Evolutionary conservation across 2,888 invertebrate species (phyloP).

Genomic region (Harpalus rufipes): DNA sequence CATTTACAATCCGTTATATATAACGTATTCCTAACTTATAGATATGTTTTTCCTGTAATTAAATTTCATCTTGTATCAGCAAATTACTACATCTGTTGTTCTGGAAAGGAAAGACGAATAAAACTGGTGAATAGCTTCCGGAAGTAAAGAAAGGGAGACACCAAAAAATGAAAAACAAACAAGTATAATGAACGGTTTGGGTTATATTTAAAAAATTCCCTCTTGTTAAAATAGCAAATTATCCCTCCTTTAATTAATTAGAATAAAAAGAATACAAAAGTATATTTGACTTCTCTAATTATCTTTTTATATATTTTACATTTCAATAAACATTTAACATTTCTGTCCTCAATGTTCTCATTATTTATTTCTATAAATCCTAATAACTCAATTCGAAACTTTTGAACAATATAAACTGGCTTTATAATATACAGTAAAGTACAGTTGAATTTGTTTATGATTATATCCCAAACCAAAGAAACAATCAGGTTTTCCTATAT

Average conservation of each 20-base stretch:
- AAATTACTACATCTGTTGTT: neutral
- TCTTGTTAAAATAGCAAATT: slow-evolving; percentile 45
- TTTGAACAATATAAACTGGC: too few relatives aligned
- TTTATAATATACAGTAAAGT: too few relatives aligned
- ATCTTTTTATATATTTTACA: neutral
- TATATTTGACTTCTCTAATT: neutral
- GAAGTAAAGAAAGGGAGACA: slow-evolving; percentile 24
- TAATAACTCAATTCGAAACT: too few relatives aligned
- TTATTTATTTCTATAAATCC: too few relatives aligned
- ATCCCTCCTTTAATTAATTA: slow-evolving; percentile 28
- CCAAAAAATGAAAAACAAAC: slow-evolving; percentile 42
- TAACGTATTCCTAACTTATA: neutral
- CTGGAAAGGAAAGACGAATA: neutral
- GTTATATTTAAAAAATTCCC: slow-evolving; percentile 28
- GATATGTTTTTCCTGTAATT: neutral
- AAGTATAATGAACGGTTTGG: slow-evolving; percentile 29
- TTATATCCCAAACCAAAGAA: too few relatives aligned
- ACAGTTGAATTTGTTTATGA: too few relatives aligned
- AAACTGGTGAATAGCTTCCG: neutral
- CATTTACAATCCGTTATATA: neutral
- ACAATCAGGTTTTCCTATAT: too few relatives aligned
- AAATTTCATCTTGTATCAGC: neutral
- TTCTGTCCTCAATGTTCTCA: too few relatives aligned
- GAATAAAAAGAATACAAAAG: neutral
- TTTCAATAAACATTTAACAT: neutral